Evolutionary conservation across 2,113 vertebrate species (phyloP).

Genomic region (Oreochromis tanganicae): DNA sequence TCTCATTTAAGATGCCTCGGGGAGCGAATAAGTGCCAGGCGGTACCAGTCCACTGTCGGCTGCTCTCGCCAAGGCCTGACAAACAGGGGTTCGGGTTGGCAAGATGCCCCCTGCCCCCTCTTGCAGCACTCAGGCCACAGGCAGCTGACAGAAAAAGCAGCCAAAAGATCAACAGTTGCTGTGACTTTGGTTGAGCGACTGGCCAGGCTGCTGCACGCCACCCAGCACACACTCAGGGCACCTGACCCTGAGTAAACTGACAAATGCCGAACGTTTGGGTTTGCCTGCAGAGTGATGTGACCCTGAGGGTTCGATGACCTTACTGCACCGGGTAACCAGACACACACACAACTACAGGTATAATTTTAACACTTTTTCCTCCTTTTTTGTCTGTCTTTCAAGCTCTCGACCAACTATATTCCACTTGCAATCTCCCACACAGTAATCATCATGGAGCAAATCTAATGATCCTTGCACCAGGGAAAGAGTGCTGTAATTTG

Average conservation of each 20-base stretch:
- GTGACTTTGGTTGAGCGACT: conserved; percentile 49
- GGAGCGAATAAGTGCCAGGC: conserved; percentile 51
- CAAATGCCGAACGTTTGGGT: conserved; percentile 53
- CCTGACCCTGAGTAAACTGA: conserved; percentile 67
- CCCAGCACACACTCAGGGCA: conserved; percentile 35
- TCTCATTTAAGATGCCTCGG: conserved; percentile 26
- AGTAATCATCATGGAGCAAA: neutral
- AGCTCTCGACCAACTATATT: neutral
- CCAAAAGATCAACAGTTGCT: conserved; percentile 66
- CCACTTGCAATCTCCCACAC: neutral
- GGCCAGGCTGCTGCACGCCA: conserved; percentile 48
- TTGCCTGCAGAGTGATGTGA: conserved; percentile 28
- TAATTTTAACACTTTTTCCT: neutral
- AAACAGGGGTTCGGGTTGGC: conserved; percentile 47
- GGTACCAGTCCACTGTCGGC: conserved; percentile 46
- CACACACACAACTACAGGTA: neutral
- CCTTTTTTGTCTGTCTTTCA: neutral
- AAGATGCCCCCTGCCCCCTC: conserved; percentile 12
- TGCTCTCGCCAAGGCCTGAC: conserved; percentile 41
- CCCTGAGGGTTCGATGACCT: conserved; percentile 17
- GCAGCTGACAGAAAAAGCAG: conserved; percentile 55
- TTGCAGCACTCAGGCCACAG: neutral
- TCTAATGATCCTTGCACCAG: neutral
- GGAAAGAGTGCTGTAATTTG: neutral
- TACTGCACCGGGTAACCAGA: neutral